phyloP scores from a whole-genome alignment of 2,113 vertebrate species.

The Hyaena hyaena region DNA sequence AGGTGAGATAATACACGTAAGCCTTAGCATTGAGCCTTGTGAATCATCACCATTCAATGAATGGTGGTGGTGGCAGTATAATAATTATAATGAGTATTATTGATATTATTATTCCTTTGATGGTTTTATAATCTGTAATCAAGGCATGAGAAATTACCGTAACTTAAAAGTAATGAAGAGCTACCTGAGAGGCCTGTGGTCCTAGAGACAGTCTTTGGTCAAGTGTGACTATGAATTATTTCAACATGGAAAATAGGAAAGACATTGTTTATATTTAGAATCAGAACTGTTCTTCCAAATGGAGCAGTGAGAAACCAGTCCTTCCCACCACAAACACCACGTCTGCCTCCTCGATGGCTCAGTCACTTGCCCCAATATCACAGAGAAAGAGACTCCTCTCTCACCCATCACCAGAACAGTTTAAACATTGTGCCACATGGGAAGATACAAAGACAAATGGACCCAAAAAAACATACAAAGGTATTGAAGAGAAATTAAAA shows the following conservation, averaged over 20 bases:
- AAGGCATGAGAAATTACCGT: neutral
- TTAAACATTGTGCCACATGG: neutral
- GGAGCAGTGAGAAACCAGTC: neutral
- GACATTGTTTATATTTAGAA: neutral
- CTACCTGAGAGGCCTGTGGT: neutral
- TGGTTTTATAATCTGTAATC: neutral
- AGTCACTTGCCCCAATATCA: neutral
- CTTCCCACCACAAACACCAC: neutral
- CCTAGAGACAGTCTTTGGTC: neutral
- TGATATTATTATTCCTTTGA: neutral
- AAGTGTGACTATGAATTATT: neutral
- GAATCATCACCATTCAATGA: neutral
- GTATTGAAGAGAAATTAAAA: slow-evolving; percentile 12
- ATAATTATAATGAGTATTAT: slow-evolving; percentile 7
- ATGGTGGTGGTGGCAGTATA: neutral
- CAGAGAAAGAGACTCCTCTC: neutral
- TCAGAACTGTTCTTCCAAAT: neutral
- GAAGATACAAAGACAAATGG: neutral
- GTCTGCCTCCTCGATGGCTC: neutral
- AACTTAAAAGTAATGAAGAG: neutral
- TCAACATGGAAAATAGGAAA: neutral
- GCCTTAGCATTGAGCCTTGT: neutral
- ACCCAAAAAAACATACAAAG: neutral
- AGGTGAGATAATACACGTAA: neutral
- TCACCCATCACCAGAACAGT: neutral